Base-by-base conservation (phyloP, 2,113 vertebrate genomes). In the Hippocampus abdominalis region DNA sequence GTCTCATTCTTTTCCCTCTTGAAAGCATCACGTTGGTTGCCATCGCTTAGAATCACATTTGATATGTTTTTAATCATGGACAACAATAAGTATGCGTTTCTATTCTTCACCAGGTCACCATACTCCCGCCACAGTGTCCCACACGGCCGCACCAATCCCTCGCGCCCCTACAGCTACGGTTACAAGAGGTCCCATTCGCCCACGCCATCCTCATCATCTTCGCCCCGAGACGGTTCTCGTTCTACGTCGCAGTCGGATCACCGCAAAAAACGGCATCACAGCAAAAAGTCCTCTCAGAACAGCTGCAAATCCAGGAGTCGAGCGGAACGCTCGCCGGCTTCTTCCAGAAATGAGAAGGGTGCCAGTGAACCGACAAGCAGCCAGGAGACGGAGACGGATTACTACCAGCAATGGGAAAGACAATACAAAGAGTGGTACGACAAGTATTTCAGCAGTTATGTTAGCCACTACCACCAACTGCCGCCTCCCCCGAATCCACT, bases 341-440 rank as follows among this genome's bases (percentile, higher is more conserved):
- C 59, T 27, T 10, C 46, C 0, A 20, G 23, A 1, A 57, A 64
- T 20, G 65, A 74, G 11, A 46, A 15, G 0, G 75, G 90, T 76
- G 92, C 90, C 4, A 32, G 8, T 20, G 49, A 36, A 15, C 57
- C 25, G 18, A 15, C 7, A 63, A 12, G 86, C 93, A 32, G 92
- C 94, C 69, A 88, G 93, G 53, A 92, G 89, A 23, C 63, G 85
- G 95, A 96, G 69, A 91, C 92, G 70, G 94, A 98, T 25, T 87
- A 92, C 1, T 97, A 94, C 76, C 85, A 94, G 69, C 93, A 96
- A 73, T 99, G 96, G 96, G 95, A 96, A 74, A 87, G 91, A 69
- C 94, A 95, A 59, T 99, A 97, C 46, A 86, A 94, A 71, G 95
- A 97, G 25, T 99, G 96, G 97, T 98, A 94, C 10, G 95, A 98